Evolutionary conservation across 2,888 invertebrate genomes (phyloP).

Genomic region (Gisinianus flammeolus): DNA sequence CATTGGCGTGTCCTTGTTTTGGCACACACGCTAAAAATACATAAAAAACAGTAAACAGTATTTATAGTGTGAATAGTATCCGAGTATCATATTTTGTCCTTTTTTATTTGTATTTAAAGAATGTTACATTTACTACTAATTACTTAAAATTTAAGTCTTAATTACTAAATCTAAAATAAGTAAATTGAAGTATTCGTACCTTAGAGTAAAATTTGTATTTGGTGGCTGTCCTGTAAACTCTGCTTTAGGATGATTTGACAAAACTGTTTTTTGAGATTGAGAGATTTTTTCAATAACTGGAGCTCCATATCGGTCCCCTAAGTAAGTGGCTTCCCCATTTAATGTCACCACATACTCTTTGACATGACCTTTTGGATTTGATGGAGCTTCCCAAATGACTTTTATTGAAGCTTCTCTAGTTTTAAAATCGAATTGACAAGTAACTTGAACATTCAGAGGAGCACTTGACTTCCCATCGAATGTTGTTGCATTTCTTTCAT

Average conservation of each 20-base stretch:
- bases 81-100: too few species aligned
- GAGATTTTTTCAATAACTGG: slow-evolving; percentile 65
- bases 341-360: slow-evolving; percentile 74
- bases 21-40: slow-evolving; percentile 68
- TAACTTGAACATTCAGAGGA: slow-evolving; percentile 72
- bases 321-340: slow-evolving; percentile 67
- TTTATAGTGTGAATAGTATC: slow-evolving; percentile 8
- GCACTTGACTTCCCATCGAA: slow-evolving; percentile 80
- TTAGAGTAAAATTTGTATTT: slow-evolving; percentile 82
- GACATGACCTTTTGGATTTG: slow-evolving; percentile 78
- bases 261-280: slow-evolving; percentile 68
- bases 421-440: slow-evolving; percentile 71
- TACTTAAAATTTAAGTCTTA: too few species aligned
- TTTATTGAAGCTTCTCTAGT: slow-evolving; percentile 70
- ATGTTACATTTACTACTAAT: too few species aligned
- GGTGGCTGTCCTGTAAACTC: slow-evolving; percentile 75
- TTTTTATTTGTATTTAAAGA: too few species aligned
- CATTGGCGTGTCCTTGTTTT: slow-evolving; percentile 77
- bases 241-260: slow-evolving; percentile 64
- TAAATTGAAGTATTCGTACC: too few species aligned
- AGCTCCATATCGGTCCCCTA: slow-evolving; percentile 64
- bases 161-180: too few species aligned
- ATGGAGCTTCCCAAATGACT: slow-evolving; percentile 76
- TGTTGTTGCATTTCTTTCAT: slow-evolving; percentile 78
- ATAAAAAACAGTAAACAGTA: not conserved